Evolutionary conservation across 2,888 invertebrate genomes (phyloP), one percentile per base, ranked within the genome.

Genomic region (Cryptus armator): DNA sequence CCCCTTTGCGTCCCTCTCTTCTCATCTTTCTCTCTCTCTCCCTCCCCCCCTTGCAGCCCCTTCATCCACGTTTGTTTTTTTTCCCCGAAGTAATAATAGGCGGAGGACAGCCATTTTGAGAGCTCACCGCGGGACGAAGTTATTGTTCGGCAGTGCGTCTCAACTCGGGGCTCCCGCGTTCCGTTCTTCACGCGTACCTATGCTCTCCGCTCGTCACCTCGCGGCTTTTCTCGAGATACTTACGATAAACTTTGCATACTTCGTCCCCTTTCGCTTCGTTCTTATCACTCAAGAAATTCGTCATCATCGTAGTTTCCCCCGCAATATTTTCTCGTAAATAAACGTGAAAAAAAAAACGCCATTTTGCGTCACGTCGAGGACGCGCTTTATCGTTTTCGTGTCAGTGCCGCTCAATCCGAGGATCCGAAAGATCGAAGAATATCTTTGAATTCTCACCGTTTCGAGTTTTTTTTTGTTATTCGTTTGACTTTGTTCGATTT

Each of bases 31-130:
- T 84, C 76, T 79, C 68, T 80, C 79, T 75, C 78, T 71, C 70
- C 29, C 37, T 56, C 70, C 56, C 66, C 46, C 66, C 56, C 53
- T 53, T 51, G 53, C 67, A 56, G 44, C 77, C 70, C 66, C 64
- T 67, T 74, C 67, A 43, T 62, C 70, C 72, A 68, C 77, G 86
- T 83, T 84, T 85, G 74, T 85, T 81, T 84, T 83, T 70, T 74
- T 78, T 90, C 88, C 89, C 90, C 90, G 91, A 91, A 92, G 93
- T 93, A 93, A 93, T 93, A 93, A 93, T 93, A 93, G 85, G 93
- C 93, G 92, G 92, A 92, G 93, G 93, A 93, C 93, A 93, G 93
- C 93, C 93, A 93, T 93, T 93, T 93, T 93, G 93, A 93, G 93
- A 92, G 92, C 92, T 92, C 92, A 89, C 91, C 89, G 92, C 90